Base-by-base conservation (phyloP, 53 echinoderm and acorn worm species). In the Hippasteria phrygiana region DNA sequence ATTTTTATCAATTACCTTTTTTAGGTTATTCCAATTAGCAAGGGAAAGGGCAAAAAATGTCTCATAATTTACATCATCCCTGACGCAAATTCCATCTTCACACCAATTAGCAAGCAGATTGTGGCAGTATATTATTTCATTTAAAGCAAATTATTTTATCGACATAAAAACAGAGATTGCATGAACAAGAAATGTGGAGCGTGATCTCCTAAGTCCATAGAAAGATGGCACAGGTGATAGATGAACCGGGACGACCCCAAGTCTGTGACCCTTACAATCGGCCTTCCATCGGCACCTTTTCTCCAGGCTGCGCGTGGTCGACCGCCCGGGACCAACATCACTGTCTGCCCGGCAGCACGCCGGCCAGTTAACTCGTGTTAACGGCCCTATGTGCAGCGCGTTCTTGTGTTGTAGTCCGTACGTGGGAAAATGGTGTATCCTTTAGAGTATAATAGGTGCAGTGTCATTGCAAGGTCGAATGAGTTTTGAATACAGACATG, bases 391-490 rank as follows among this genome's bases (percentile, higher is more conserved):
- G 27, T 31, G 42, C 48, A 0, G 40, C 32, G 32, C 28, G 43
- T n/a, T 54, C 87, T 28, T 31, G 53, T 56, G 29, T 31, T 55
- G 59, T 75, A 50, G 45, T 36, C 20, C 63, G 42, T 35, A 79
- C 79, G 53, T 54, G 54, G 79, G 79, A 53, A 79, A 79, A 79
- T 54, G 29, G 56, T 27, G 29, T 29, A 56, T 38, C 27, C 17
- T 59, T 62, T 10, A 62, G 22, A 5, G 26, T 2, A 62, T 29
- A 26, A 62, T 62, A 17, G 26, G 1, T 37, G 18, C 39, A 27
- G 79, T 79, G 79, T 79, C 22, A 41, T 11, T 1, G 8, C 79
- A 79, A 79, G 79, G 79, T 36, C 79, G 43, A 36, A 17, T 59
- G 24, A 24, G 3, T 37, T 31, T 33, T 20, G 37, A 3, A 35